These are phyloP conservation scores for Diplodus puntazzo DNA, from an alignment of 2,797 vertebrate species.

Conservation along the genomic window DNA sequence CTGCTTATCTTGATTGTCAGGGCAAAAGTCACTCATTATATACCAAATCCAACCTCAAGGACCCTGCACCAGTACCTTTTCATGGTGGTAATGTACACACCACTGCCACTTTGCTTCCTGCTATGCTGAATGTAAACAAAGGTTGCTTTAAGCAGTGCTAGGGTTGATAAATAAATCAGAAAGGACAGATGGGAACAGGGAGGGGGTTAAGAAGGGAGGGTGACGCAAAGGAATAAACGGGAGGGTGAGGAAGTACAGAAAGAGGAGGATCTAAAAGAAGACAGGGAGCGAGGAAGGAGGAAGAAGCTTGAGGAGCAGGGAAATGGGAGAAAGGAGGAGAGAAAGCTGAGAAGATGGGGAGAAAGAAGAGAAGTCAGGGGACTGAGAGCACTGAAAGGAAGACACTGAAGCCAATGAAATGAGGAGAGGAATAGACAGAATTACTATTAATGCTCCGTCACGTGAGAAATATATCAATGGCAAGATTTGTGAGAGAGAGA, in stretches of 20 bases:
- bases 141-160: background rate
- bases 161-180: background rate
- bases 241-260: background rate
- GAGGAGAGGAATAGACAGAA: background rate
- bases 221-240: background rate
- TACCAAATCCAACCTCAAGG: background rate
- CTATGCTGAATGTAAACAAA: background rate
- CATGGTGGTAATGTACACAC: too few species aligned
- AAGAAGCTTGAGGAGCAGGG: background rate
- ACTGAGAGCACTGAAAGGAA: background rate
- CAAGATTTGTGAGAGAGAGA: background rate
- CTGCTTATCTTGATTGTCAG: background rate
- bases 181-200: background rate
- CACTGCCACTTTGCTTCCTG: background rate
- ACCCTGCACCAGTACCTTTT: too few species aligned
- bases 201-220: background rate
- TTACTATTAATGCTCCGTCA: slow-evolving; percentile 18
- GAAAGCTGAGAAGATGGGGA: background rate
- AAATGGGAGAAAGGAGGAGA: background rate
- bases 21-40: background rate
- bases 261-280: background rate
- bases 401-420: background rate
- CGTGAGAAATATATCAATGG: background rate
- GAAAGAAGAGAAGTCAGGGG: background rate
- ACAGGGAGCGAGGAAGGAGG: background rate